Percentiles rank a stretch among this genome's conserved stretches.
Evolutionary conservation across 2,797 vertebrate genomes (phyloP).

Genomic region (Eulemur coronatus): DNA sequence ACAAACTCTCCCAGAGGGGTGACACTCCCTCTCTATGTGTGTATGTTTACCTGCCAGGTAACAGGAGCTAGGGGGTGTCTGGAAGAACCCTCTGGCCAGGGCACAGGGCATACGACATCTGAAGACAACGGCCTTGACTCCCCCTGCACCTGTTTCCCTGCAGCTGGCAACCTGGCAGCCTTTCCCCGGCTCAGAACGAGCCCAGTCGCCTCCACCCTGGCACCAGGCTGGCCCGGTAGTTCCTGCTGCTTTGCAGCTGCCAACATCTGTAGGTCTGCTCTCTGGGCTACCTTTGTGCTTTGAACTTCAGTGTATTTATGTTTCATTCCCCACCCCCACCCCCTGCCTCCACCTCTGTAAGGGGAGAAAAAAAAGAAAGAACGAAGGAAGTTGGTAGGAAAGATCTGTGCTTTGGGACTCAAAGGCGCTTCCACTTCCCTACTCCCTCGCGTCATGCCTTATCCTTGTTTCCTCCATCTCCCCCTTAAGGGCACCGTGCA

Average conservation of each 20-base stretch:
- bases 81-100: neutral
- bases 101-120: neutral
- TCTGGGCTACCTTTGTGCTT: neutral
- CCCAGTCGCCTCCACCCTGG: neutral
- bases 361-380: accelerated
- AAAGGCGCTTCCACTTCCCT: neutral
- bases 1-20: neutral
- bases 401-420: neutral
- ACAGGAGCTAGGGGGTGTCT: neutral
- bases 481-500: neutral
- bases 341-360: neutral
- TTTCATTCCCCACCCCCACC: neutral
- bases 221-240: neutral
- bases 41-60: neutral
- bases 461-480: neutral
- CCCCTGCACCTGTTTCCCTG: neutral
- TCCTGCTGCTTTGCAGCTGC: neutral
- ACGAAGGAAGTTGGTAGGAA: neutral
- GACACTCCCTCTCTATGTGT: neutral
- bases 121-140: neutral
- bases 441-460: neutral
- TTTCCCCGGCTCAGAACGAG: neutral
- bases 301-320: neutral
- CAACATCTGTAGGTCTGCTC: constrained; percentile 12
- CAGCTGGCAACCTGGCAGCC: neutral